Conservation (phyloP, 2,113 vertebrate species). For the Phaethon lepturus region DNA sequence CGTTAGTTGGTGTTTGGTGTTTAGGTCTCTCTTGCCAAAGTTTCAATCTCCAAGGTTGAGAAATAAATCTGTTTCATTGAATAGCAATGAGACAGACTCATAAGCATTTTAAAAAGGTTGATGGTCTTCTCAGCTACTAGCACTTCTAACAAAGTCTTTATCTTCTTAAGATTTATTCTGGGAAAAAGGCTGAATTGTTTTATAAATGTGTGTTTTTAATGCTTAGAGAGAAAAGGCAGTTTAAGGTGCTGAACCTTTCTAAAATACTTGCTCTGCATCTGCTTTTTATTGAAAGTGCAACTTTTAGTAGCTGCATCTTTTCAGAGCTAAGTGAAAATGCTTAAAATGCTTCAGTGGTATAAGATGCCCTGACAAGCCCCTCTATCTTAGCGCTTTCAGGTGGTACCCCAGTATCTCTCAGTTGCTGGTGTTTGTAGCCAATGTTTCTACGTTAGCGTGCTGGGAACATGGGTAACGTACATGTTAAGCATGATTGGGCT, state of each 20-base stretch:
- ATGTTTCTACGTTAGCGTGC: background rate
- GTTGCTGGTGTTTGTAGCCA: background rate
- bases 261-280: background rate
- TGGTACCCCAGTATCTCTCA: background rate
- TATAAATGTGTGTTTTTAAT: background rate
- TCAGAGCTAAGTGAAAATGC: background rate
- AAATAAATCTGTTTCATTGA: constrained; percentile 65
- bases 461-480: background rate
- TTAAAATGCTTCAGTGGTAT: background rate
- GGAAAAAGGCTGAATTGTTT: constrained; percentile 13
- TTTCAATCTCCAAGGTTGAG: constrained; percentile 62
- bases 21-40: constrained; percentile 55
- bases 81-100: constrained; percentile 41
- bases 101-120: constrained; percentile 20
- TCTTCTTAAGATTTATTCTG: background rate
- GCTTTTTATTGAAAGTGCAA: background rate
- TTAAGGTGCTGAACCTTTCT: background rate
- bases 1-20: constrained; percentile 21
- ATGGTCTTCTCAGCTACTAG: background rate
- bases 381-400: background rate
- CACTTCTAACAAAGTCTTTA: background rate
- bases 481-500: background rate
- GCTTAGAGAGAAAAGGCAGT: constrained; percentile 28
- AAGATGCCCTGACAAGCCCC: background rate
- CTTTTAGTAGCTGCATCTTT: background rate